These are phyloP conservation scores for Theristicus caerulescens DNA, from an alignment of 2,113 vertebrate genomes.

Conservation along the genomic window DNA sequence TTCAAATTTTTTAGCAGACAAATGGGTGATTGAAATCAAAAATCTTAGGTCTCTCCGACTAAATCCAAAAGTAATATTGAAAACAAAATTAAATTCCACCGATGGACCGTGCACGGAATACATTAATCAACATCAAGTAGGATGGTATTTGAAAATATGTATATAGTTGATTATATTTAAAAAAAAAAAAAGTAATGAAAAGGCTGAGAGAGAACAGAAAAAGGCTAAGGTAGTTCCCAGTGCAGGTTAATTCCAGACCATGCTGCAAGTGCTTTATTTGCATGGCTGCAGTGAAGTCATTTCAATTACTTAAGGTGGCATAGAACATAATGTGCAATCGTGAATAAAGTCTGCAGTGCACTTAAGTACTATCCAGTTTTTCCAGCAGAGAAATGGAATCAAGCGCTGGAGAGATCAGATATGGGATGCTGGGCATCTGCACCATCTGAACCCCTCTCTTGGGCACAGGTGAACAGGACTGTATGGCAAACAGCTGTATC, in stretches of 20 bases:
- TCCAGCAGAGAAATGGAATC: neutral
- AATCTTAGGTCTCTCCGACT: neutral
- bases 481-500: neutral
- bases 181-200: neutral
- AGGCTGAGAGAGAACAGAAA: neutral
- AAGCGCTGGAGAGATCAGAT: neutral
- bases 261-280: neutral
- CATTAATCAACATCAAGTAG: neutral
- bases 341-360: neutral
- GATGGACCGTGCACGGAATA: neutral
- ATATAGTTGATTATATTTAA: neutral
- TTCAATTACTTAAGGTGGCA: neutral
- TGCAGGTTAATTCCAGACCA: neutral
- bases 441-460: neutral
- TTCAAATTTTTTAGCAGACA: neutral
- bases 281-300: neutral
- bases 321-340: neutral
- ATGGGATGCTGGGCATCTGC: fast-evolving
- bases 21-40: neutral
- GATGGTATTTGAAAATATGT: neutral
- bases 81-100: neutral
- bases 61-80: neutral
- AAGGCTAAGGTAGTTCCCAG: neutral
- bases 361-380: neutral
- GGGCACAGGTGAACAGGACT: neutral